Conservation (phyloP, 2,113 vertebrate genomes). For the Leptocoma aspasia region DNA sequence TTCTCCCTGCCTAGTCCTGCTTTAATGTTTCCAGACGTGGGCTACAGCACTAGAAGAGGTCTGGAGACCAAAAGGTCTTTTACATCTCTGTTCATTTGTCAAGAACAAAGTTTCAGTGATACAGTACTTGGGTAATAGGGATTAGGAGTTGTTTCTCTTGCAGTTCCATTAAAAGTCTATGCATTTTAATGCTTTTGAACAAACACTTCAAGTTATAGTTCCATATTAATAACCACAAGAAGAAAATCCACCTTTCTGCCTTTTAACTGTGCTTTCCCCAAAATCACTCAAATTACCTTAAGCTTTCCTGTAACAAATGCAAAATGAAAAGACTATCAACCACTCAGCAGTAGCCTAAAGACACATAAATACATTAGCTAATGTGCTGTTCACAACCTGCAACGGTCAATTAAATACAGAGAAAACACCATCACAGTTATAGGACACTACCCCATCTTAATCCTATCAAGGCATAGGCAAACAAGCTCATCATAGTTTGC, state of each 20-base stretch:
- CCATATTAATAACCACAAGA: neutral
- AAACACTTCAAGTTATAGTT: neutral
- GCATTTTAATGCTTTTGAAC: neutral
- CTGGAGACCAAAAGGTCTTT: neutral
- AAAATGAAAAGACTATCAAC: neutral
- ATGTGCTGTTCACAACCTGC: neutral
- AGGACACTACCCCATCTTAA: neutral
- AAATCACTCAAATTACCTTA: neutral
- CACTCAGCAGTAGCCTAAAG: neutral
- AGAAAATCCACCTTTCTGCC: neutral
- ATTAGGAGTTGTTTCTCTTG: neutral
- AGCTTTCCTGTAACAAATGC: neutral
- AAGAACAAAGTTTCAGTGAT: neutral
- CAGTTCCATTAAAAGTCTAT: neutral
- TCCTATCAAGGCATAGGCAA: neutral
- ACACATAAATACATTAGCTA: neutral
- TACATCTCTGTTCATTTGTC: neutral
- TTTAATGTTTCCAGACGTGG: neutral
- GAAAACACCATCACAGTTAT: neutral
- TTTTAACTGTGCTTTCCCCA: neutral
- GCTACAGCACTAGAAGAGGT: neutral
- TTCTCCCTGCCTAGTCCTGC: neutral
- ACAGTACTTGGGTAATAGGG: neutral
- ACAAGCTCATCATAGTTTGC: neutral
- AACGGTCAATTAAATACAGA: neutral